Percentiles rank a stretch among this genome's conserved stretches.
Conservation (phyloP, 2,113 vertebrate species). For the Columba janthina region DNA sequence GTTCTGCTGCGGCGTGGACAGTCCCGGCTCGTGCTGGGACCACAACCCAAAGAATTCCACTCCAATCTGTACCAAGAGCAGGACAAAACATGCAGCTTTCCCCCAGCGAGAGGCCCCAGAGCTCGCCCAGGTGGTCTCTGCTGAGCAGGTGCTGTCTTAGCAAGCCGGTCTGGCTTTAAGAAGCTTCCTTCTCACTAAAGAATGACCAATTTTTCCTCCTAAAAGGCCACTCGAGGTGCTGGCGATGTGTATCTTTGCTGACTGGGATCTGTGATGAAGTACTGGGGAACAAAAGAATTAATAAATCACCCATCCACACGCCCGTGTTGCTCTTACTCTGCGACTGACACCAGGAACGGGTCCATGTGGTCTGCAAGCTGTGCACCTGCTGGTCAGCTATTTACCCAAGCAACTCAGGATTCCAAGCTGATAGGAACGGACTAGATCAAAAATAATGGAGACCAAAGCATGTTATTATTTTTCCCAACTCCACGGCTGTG, state of each 20-base stretch:
- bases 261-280: not conserved
- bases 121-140: not conserved
- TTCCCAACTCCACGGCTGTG: constrained; percentile 14
- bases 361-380: not conserved
- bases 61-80: not conserved
- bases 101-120: rapidly evolving
- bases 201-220: not conserved
- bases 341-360: not conserved
- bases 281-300: not conserved
- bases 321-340: rapidly evolving
- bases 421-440: not conserved
- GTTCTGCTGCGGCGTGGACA: rapidly evolving
- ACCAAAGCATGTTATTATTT: not conserved
- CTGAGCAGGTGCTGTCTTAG: not conserved
- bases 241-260: rapidly evolving
- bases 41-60: not conserved
- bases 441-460: not conserved
- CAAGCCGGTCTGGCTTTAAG: not conserved
- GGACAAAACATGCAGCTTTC: rapidly evolving
- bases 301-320: not conserved
- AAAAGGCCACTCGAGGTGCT: not conserved
- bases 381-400: not conserved
- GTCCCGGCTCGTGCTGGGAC: not conserved
- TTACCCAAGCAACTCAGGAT: not conserved
- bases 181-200: not conserved